phyloP scores from a whole-genome alignment of 2,797 vertebrate species.

The Perdix hodgsoniae region DNA sequence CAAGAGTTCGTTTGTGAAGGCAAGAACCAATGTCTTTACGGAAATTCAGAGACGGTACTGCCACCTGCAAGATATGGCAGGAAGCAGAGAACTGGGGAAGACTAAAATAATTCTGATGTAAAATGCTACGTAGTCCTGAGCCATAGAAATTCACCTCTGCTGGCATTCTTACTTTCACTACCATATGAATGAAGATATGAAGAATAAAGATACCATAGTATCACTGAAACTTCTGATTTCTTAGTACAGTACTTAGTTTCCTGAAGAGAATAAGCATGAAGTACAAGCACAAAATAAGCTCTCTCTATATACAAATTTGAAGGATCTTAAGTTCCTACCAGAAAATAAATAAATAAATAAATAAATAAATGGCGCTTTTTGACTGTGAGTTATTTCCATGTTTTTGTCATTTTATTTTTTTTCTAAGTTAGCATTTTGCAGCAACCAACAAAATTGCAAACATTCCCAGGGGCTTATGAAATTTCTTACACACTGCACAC shows the following conservation, averaged over 20 bases:
- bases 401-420: neutral
- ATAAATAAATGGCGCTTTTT: neutral
- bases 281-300: neutral
- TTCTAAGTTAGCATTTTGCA: neutral
- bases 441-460: neutral
- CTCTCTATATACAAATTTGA: neutral
- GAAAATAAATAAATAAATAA: too few species aligned
- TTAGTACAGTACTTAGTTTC: neutral
- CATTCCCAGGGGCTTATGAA: neutral
- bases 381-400: neutral
- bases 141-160: neutral
- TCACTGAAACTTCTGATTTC: neutral
- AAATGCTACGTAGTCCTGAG: neutral
- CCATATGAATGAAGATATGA: too few species aligned
- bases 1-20: neutral
- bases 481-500: neutral
- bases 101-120: neutral
- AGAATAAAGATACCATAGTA: neutral
- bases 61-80: neutral
- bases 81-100: neutral
- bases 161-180: neutral
- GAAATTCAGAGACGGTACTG: neutral
- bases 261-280: neutral
- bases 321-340: neutral
- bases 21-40: neutral